Evolutionary conservation across 2,797 vertebrate species (phyloP), one percentile per base, ranked within the genome.

Genomic region (Petrocephalus schoutedeni): DNA sequence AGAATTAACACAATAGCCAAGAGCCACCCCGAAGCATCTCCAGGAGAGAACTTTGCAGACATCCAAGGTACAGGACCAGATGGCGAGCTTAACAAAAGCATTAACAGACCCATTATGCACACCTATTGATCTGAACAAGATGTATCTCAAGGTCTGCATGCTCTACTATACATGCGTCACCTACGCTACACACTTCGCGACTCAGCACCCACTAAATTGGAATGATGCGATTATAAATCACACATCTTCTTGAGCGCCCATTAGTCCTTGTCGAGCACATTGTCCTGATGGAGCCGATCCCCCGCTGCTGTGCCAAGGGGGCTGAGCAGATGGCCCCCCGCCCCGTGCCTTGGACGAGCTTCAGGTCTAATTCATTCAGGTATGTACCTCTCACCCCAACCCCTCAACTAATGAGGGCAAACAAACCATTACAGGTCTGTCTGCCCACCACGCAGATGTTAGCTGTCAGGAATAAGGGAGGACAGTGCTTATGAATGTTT

Each of bases 371-470:
- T 71, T 71, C 64, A 71, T 71, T 71, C 64, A 71, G 64, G 64
- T 71, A 71, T 4, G 14, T 71, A 36, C 32, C 64, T 1, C 64
- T 71, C 64, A 71, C 64, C 64, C 28, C 0, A 28, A 36, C 32
- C 64, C 64, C 12, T 28, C 28, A 71, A 28, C 12, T 71, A 71
- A 71, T 71, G 28, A 71, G 64, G 28, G 93, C 89, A 91, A 94
- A 95, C 91, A 88, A 93, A 91, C 90, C 92, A 86, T 92, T 64
- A 85, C 83, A 85, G 58, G 85, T n/a, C 71, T 51, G 41, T 80
- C 90, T 67, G 61, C 89, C 87, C 89, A 89, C 86, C 86, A 10
- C 21, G 9, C 53, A 61, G 88, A 87, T 87, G 88, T 88, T 88
- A 91, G 91, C 89, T 87, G 32, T 71, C 5, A 36, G 74, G 89